Evolutionary conservation across 2,888 invertebrate genomes (phyloP), one percentile per base, ranked within the genome.

Genomic region (Candidula unifasciata): DNA sequence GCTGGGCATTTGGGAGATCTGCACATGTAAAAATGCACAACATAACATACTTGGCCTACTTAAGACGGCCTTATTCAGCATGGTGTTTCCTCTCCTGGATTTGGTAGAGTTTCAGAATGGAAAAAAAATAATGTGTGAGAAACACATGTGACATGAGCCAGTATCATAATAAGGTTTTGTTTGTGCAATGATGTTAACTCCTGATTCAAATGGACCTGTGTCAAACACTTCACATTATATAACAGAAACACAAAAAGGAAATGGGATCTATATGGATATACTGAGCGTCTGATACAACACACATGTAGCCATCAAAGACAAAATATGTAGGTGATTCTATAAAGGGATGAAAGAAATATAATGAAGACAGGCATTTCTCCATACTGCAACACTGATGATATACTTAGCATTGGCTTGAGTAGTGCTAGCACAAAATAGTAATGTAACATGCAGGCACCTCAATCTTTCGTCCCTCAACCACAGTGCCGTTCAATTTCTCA

Each of bases 401-500:
- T 89, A 89, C 90, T 90, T 91, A 89, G 90, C 90, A 88, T 86
- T 87, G 87, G 85, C 87, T 88, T 87, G 87, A 89, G 87, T 88
- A 90, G 91, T 92, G 92, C 92, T 92, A 93, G 92, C 91, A 92
- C 92, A 92, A 90, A 89, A 89, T 89, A 87, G 89, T 90, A 89
- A 90, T 91, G 89, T 90, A 89, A 88, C 91, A 91, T 91, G 91
- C 91, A 90, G 91, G 91, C 94, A 99, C 99, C 98, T 99, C 99
- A 96, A 99, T 99, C 96, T 99, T 99, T 96, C 99, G 97, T 96
- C 99, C 99, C 97, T 99, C 99, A 96, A 99, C 98, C 97, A 99
- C 98, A 96, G 98, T 98, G 96, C 99, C 99, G 97, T 99, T 99
- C 96, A 99, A 97, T 96, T 98, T 98, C 96, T 98, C 98, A 96